phyloP scores from a whole-genome alignment of 1,140 invertebrate species.

The Conopomorpha cramerella region DNA sequence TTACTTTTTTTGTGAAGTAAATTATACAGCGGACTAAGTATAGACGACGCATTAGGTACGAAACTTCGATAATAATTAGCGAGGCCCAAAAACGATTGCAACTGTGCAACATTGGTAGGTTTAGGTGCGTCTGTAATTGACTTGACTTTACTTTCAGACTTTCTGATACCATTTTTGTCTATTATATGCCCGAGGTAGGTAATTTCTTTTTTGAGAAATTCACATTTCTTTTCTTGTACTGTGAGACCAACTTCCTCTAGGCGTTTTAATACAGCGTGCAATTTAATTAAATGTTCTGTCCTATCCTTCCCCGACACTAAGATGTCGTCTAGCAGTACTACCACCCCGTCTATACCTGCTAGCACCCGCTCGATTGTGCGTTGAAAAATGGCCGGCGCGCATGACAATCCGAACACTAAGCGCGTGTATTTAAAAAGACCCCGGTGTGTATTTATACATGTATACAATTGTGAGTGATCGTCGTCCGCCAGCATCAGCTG shows the following conservation, averaged over 20 bases:
- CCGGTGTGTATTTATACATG: slow-evolving; percentile 26
- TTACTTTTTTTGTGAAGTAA: background rate
- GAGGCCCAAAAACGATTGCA: slow-evolving; percentile 7
- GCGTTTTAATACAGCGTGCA: background rate
- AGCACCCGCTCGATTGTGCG: slow-evolving; percentile 25
- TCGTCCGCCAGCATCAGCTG: slow-evolving; percentile 39
- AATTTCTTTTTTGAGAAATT: slow-evolving; percentile 7
- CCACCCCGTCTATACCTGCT: slow-evolving; percentile 8
- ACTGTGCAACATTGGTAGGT: slow-evolving; percentile 4
- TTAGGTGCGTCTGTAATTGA: slow-evolving; percentile 2
- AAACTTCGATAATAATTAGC: slow-evolving; percentile 7
- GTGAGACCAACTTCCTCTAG: slow-evolving; percentile 4
- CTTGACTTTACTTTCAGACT: slow-evolving; percentile 6
- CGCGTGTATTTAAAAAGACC: slow-evolving; percentile 23
- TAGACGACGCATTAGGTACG: slow-evolving; percentile 3
- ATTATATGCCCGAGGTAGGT: slow-evolving; percentile 13
- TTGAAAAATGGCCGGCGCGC: slow-evolving; percentile 26
- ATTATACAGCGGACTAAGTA: slow-evolving; percentile 6
- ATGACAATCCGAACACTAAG: slow-evolving; percentile 30
- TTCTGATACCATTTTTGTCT: slow-evolving; percentile 13
- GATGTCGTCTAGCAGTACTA: slow-evolving; percentile 21
- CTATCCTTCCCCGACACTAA: background rate
- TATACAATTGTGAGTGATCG: slow-evolving; percentile 22
- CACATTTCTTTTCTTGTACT: slow-evolving; percentile 3
- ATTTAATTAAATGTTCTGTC: background rate